Evolutionary conservation across 2,888 invertebrate species (phyloP).

Genomic region (Tenthredo distinguenda): DNA sequence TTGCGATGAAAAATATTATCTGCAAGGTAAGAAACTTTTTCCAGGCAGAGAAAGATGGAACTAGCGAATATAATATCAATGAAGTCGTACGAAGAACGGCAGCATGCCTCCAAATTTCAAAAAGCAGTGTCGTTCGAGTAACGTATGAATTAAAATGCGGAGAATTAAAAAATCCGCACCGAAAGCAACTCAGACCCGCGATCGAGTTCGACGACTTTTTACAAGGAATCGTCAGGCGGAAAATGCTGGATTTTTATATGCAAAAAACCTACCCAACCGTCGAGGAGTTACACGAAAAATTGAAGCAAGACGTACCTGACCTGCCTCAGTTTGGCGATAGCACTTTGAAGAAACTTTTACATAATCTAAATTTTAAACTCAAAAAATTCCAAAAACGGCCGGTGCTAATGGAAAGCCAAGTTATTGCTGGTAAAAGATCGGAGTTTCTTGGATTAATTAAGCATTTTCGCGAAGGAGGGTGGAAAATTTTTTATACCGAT

Average conservation of each 20-base stretch:
- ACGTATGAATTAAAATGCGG: background rate
- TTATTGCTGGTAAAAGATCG: background rate
- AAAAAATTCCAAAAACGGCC: constrained; percentile 22
- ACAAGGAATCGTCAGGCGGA: background rate
- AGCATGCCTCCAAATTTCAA: constrained; percentile 7
- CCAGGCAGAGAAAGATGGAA: background rate
- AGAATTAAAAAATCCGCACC: background rate
- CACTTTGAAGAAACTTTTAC: background rate
- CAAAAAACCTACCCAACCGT: constrained; percentile 23
- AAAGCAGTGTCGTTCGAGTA: background rate
- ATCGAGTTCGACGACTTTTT: constrained; percentile 17
- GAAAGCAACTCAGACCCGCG: background rate
- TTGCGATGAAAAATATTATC: constrained; percentile 10
- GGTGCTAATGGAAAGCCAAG: constrained; percentile 10
- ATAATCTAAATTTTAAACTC: background rate
- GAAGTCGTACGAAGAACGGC: background rate
- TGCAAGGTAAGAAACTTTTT: background rate
- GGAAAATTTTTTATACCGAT: background rate
- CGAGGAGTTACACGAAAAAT: background rate
- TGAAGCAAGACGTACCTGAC: constrained; percentile 22
- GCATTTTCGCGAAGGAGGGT: background rate
- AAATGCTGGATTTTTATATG: background rate
- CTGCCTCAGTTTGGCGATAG: background rate
- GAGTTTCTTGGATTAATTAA: background rate
- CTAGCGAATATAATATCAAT: background rate